Evolutionary conservation across 2,888 invertebrate genomes (phyloP).

Genomic region (Andrena fulva): DNA sequence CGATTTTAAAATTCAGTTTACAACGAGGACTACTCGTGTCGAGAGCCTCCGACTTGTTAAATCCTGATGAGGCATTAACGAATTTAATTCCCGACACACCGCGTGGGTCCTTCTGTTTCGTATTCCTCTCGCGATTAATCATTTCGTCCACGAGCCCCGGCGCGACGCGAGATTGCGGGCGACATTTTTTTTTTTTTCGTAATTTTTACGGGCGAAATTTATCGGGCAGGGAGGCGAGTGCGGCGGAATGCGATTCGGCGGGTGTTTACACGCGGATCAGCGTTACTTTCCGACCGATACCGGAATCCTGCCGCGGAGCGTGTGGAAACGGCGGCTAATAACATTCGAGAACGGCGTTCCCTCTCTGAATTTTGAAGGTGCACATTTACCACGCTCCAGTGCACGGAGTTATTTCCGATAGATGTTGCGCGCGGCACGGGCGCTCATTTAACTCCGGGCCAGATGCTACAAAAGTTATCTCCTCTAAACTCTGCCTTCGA

Average conservation of each 20-base stretch:
- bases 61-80: constrained; percentile 20
- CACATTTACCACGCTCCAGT: constrained; percentile 39
- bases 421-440: constrained; percentile 49
- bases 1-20: constrained; percentile 49
- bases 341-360: constrained; percentile 44
- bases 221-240: neutral
- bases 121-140: neutral
- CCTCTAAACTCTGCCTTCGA: constrained; percentile 68
- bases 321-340: constrained; percentile 36
- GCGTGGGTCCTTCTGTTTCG: neutral
- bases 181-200: neutral
- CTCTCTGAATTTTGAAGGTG: constrained; percentile 43
- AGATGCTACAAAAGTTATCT: constrained; percentile 65
- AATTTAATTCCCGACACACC: neutral
- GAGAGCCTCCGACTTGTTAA: constrained; percentile 38
- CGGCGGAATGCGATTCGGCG: neutral
- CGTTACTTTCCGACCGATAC: constrained; percentile 16
- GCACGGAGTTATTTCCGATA: constrained; percentile 65
- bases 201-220: neutral
- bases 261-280: constrained; percentile 8
- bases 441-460: constrained; percentile 63
- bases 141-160: too few relatives aligned
- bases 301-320: neutral
- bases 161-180: neutral
- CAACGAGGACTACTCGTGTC: constrained; percentile 38